phyloP scores from a whole-genome alignment of 2,113 vertebrate species.

The Erpornis zantholeuca region DNA sequence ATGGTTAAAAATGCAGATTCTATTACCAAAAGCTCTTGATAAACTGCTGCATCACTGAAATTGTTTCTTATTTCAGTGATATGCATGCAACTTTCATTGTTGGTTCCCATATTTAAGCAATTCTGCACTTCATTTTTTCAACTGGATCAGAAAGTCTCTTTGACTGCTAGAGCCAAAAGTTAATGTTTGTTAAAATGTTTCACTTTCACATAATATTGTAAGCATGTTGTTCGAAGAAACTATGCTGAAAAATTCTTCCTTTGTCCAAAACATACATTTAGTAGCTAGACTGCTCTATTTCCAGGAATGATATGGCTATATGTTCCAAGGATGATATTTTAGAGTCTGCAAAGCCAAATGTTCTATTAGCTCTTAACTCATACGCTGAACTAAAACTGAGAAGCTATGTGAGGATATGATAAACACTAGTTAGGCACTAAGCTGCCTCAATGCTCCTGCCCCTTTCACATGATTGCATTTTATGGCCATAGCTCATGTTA shows the following conservation, averaged over 20 bases:
- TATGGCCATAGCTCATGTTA: not conserved
- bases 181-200: not conserved
- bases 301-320: not conserved
- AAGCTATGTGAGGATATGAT: not conserved
- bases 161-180: not conserved
- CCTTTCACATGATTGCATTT: not conserved
- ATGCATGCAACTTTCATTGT: not conserved
- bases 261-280: not conserved
- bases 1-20: not conserved
- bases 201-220: not conserved
- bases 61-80: not conserved
- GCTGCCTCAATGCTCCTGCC: not conserved
- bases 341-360: not conserved
- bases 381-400: not conserved
- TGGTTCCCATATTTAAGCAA: not conserved
- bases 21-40: not conserved
- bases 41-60: not conserved
- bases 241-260: not conserved
- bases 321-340: not conserved
- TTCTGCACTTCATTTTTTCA: not conserved
- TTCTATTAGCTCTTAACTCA: not conserved
- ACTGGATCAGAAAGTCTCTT: not conserved
- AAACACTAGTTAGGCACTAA: not conserved
- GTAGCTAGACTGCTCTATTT: not conserved
- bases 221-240: not conserved